Evolutionary conservation across 2,888 invertebrate genomes (phyloP), one percentile per base, ranked within the genome.

Genomic region (Crocallis elinguaria): DNA sequence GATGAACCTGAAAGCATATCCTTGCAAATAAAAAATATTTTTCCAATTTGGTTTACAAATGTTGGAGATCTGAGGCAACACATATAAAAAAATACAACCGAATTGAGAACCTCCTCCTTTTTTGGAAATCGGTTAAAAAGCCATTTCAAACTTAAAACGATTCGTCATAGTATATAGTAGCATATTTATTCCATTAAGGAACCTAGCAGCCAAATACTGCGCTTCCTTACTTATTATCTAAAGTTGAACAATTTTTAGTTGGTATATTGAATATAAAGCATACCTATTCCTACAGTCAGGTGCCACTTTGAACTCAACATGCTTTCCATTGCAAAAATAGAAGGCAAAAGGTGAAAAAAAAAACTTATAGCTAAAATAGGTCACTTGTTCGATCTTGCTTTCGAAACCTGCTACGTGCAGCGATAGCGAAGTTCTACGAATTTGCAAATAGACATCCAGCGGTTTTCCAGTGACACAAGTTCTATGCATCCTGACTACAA

Each of bases 401-500:
- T 14, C 9, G 23, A 16, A 7, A n/a, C n/a, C 23, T 12, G 30
- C 21, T 17, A 43, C 43, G 43, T 33, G 33, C 11, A 5, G 23
- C 8, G 9, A 13, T 21, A 21, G 32, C 7, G 13, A 43, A 43
- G 43, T 43, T 43, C 9, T 38, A 30, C 8, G 46, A 46, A 30
- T 38, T 46, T 29, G 37, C 30, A 46, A 46, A 46, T 46, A 32
- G 21, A 36, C 45, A 36, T 38, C 8, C 30, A 21, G 30, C n/a
- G 37, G 21, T 32, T 46, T 29, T 29, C n/a, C 21, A 38, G 12
- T 21, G 37, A 21, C 21, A 37, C 30, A 19, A 6, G 13, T 14
- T 36, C n/a, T 16, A 30, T 32, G 37, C 19, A 21, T 16, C 8
- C 30, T 38, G 38, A 32, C 30, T 46, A 11, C 38, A 29, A 36